phyloP scores from a whole-genome alignment of 2,888 invertebrate genomes.

The Phasia obesa region DNA sequence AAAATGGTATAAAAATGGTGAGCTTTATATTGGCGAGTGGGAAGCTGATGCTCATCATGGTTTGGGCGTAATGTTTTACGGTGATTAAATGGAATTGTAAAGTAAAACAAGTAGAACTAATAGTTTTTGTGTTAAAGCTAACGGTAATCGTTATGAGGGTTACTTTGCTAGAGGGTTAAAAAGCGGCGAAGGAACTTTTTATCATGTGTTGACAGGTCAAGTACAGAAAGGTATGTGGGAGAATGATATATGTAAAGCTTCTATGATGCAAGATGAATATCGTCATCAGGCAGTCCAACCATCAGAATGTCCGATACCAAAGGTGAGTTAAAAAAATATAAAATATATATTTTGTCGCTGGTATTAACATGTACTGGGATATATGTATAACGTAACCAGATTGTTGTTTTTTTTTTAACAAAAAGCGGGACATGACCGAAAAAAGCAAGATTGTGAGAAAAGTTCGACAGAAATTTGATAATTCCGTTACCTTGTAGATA shows the following conservation, averaged over 20 bases:
- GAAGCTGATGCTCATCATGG: slow-evolving; percentile 77
- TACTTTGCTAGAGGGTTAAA: slow-evolving; percentile 79
- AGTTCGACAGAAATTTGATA: no score
- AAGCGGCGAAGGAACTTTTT: slow-evolving; percentile 81
- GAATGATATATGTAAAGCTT: slow-evolving; percentile 76
- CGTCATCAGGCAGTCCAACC: slow-evolving; percentile 75
- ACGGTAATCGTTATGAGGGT: slow-evolving; percentile 81
- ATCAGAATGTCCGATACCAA: slow-evolving; percentile 77
- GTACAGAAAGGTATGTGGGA: slow-evolving; percentile 81
- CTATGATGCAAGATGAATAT: slow-evolving; percentile 78
- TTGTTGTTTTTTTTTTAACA: no score
- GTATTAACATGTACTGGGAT: no score
- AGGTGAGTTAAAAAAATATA: slow-evolving; percentile 59
- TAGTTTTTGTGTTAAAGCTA: slow-evolving; percentile 73
- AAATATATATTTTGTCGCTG: no score
- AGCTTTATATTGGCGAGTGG: slow-evolving; percentile 81
- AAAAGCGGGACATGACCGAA: no score
- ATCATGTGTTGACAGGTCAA: slow-evolving; percentile 80
- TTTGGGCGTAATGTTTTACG: slow-evolving; percentile 78
- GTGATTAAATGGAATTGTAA: slow-evolving; percentile 70
- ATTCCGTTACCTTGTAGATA: no score
- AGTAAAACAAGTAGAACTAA: not conserved
- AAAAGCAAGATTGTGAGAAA: no score
- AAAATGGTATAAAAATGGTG: slow-evolving; percentile 79
- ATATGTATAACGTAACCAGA: no score